Evolutionary conservation across 2,113 vertebrate genomes (phyloP).

Genomic region (Cyprinodon tularosa): DNA sequence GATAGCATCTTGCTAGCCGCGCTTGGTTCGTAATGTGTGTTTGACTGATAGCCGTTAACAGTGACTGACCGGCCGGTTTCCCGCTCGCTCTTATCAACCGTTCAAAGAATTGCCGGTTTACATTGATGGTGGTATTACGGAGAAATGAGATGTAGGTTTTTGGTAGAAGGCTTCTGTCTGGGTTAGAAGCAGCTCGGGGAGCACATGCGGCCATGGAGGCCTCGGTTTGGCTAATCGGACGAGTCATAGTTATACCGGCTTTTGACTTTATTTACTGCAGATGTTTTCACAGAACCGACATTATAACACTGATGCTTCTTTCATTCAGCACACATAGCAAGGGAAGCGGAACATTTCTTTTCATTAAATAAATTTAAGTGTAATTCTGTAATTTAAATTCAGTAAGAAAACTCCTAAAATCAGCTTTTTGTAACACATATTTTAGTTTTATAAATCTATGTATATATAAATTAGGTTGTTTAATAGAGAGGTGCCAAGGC

Average conservation of each 20-base stretch:
- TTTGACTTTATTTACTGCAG: neutral
- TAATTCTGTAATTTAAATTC: too few species aligned
- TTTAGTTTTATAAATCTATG: too few species aligned
- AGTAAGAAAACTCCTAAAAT: too few species aligned
- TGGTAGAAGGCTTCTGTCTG: fast-evolving
- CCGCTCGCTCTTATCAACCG: constrained; percentile 27
- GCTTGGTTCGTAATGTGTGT: constrained; percentile 47
- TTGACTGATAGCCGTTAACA: constrained; percentile 22
- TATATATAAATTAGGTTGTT: too few species aligned
- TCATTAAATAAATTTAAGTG: too few species aligned
- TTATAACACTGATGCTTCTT: neutral
- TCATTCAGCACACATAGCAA: neutral
- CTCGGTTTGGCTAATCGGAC: constrained; percentile 8
- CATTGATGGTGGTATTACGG: fast-evolving
- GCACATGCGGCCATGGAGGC: constrained; percentile 38
- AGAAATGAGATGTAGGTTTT: fast-evolving
- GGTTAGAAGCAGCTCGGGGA: neutral
- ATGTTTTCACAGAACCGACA: neutral
- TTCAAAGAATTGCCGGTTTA: fast-evolving
- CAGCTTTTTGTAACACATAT: too few species aligned
- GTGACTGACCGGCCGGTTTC: constrained; percentile 50
- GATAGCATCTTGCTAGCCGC: constrained; percentile 51
- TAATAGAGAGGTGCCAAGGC: too few species aligned
- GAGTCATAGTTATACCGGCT: neutral
- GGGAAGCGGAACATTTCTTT: neutral